These are phyloP conservation scores for Drosophila kambysellisi DNA, from an alignment of 2,888 invertebrate genomes.

Conservation along the genomic window DNA sequence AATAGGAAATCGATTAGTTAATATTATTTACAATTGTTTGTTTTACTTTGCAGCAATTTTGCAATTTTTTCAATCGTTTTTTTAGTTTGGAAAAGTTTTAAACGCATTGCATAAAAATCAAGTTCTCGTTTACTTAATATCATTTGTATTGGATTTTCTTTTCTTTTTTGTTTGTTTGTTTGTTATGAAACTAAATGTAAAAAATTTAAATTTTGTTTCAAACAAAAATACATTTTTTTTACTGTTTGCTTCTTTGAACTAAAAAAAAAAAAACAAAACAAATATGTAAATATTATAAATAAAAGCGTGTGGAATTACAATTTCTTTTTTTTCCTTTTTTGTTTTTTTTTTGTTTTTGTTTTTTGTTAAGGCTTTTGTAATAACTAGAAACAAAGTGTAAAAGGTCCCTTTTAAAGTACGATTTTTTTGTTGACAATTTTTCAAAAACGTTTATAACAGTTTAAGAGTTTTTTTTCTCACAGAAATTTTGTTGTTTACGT, in stretches of 20 bases:
- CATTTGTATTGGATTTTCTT: conserved; percentile 47
- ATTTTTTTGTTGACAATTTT: conserved; percentile 18
- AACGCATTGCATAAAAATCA: conserved; percentile 53
- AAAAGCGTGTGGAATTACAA: conserved; percentile 78
- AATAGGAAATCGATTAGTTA: conserved; percentile 72
- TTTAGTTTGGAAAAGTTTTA: conserved; percentile 40
- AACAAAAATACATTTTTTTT: conserved; percentile 47
- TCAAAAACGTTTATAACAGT: conserved; percentile 48
- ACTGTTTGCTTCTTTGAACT: conserved; percentile 39
- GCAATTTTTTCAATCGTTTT: conserved; percentile 14
- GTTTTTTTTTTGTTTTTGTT: conserved; percentile 18
- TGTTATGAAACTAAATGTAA: conserved; percentile 48
- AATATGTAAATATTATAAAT: conserved; percentile 68
- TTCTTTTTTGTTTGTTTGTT: conserved; percentile 13
- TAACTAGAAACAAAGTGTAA: conserved; percentile 58
- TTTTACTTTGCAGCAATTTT: conserved; percentile 5
- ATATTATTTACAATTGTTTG: conserved; percentile 14
- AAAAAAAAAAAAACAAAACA: conserved; percentile 48
- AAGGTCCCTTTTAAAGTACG: conserved; percentile 36
- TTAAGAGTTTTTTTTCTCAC: conserved; percentile 38
- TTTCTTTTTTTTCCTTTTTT: conserved; percentile 55
- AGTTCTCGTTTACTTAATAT: conserved; percentile 58
- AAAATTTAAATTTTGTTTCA: conserved; percentile 54
- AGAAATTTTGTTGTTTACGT: conserved; percentile 21
- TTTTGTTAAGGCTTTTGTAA: conserved; percentile 45